These are phyloP conservation scores for Phylloscopus collybita DNA, from an alignment of 2,797 vertebrate genomes.

Conservation along the genomic window DNA sequence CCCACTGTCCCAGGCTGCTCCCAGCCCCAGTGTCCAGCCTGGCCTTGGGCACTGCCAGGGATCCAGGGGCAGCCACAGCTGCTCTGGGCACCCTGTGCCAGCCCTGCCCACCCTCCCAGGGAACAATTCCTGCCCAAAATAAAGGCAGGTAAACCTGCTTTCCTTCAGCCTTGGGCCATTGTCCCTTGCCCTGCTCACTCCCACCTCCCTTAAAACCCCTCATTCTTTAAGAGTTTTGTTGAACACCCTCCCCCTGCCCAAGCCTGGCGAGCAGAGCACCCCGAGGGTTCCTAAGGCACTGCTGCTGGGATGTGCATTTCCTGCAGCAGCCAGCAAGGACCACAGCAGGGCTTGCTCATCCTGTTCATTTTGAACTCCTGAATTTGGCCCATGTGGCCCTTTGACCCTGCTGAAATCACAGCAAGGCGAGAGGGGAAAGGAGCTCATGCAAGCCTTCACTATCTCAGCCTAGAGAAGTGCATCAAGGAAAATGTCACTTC, in stretches of 20 bases:
- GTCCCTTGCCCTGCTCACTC: background rate
- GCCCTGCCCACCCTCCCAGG: background rate
- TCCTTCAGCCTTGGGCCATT: background rate
- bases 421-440: background rate
- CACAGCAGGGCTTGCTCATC: accelerated
- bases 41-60: background rate
- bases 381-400: background rate
- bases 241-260: background rate
- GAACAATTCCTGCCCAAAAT: background rate
- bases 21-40: background rate
- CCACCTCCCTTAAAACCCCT: background rate
- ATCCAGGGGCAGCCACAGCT: background rate
- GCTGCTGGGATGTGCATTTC: background rate
- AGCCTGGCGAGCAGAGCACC: background rate
- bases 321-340: background rate
- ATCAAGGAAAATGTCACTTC: background rate
- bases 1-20: background rate
- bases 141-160: background rate
- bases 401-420: background rate
- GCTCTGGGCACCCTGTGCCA: background rate
- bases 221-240: background rate
- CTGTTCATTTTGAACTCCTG: background rate
- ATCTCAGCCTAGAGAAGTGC: background rate
- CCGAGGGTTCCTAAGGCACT: background rate
- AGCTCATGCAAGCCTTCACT: background rate